Percentiles rank a stretch among this genome's conserved stretches.
phyloP scores from a whole-genome alignment of 1,140 invertebrate species.

The Muscidifurax raptorellus region DNA sequence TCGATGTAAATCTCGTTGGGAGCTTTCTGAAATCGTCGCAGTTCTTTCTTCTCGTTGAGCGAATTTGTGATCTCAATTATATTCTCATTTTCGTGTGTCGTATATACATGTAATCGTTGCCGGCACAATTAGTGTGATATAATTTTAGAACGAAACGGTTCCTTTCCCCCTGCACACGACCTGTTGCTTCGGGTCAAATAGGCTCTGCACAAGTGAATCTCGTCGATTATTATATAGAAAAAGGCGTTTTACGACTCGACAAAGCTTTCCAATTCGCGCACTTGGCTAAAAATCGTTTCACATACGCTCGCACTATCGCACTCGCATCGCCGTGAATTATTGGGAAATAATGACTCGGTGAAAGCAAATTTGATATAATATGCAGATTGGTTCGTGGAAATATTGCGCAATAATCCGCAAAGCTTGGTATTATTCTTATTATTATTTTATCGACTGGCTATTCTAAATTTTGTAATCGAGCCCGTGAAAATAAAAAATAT shows the following conservation, averaged over 20 bases:
- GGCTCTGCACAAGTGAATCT: neutral
- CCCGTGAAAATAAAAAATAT: neutral
- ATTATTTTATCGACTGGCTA: neutral
- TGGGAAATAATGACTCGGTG: constrained; percentile 30
- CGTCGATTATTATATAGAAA: neutral
- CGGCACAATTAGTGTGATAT: neutral
- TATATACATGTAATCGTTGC: neutral
- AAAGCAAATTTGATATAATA: constrained; percentile 35
- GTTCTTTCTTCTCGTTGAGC: neutral
- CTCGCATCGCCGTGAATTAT: constrained; percentile 8
- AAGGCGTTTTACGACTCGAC: neutral
- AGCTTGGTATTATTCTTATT: neutral
- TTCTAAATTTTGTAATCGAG: neutral
- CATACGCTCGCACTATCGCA: constrained; percentile 17
- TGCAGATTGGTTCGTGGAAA: constrained; percentile 18
- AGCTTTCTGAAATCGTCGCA: neutral
- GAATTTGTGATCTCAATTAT: neutral
- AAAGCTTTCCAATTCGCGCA: neutral
- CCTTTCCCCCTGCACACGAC: neutral
- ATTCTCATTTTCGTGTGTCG: neutral
- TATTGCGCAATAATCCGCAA: neutral
- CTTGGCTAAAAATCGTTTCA: neutral
- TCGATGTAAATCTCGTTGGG: neutral
- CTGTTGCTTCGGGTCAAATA: neutral
- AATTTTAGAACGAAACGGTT: neutral